These are phyloP conservation scores for Tipula lateralis DNA, from an alignment of 2,888 invertebrate genomes.

Conservation along the genomic window DNA sequence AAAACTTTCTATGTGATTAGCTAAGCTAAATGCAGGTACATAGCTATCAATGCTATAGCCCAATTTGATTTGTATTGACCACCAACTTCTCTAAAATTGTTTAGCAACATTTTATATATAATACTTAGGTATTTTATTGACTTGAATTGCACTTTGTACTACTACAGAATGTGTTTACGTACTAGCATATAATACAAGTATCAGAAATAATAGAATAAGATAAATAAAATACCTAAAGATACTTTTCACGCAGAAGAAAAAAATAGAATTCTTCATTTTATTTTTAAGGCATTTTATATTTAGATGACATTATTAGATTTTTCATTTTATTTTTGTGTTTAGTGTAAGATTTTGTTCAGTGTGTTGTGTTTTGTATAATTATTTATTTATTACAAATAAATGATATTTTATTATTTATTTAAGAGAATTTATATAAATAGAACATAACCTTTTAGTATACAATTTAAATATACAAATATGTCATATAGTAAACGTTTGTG, in stretches of 20 bases:
- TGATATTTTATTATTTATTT: conserved; percentile 24
- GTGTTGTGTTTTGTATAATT: conserved; percentile 1
- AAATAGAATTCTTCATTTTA: conserved; percentile 9
- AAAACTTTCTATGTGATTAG: background rate
- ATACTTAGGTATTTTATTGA: background rate
- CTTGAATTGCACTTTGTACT: background rate
- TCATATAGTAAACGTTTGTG: background rate
- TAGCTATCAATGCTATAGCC: background rate
- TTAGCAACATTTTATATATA: no score
- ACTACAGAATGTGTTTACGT: background rate
- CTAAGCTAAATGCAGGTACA: background rate
- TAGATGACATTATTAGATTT: conserved; percentile 14
- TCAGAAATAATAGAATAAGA: background rate
- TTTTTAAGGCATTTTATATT: conserved; percentile 19
- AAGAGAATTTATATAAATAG: background rate
- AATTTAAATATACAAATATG: background rate
- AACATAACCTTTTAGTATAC: background rate
- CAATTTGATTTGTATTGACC: background rate
- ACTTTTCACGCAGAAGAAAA: conserved; percentile 5
- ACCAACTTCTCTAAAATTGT: background rate
- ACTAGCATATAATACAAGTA: background rate
- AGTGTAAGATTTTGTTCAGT: background rate
- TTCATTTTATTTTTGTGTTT: background rate
- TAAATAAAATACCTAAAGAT: background rate
- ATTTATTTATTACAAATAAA: conserved; percentile 24